Conservation (phyloP, 2,888 invertebrate species). For the Neoitamus cyanurus region DNA sequence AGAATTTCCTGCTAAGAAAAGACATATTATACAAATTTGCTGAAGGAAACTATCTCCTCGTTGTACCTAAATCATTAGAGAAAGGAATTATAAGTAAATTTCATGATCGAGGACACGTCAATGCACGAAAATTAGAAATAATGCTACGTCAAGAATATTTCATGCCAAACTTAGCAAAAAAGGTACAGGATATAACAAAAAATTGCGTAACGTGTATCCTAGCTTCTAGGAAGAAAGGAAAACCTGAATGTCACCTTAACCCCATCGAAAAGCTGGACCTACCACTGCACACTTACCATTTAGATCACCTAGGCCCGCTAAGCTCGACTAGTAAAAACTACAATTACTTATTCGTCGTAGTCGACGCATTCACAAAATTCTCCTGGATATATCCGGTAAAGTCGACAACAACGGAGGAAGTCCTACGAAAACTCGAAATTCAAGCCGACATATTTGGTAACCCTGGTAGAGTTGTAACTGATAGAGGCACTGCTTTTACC, state of each 20-base stretch:
- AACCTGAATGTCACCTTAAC: too few species aligned
- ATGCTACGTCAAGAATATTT: background rate
- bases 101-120: constrained; percentile 4
- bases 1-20: constrained; percentile 44
- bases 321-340: constrained; percentile 54
- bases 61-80: constrained; percentile 40
- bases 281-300: background rate
- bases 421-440: background rate
- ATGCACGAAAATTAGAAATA: background rate
- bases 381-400: background rate
- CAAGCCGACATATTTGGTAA: constrained; percentile 33
- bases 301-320: background rate
- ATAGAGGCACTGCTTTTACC: background rate
- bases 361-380: constrained; percentile 4
- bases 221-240: background rate
- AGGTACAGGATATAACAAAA: background rate
- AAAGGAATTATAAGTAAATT: background rate
- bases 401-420: constrained; percentile 1
- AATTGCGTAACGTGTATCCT: too few species aligned
- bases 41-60: constrained; percentile 47
- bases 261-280: too few species aligned
- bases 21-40: constrained; percentile 45
- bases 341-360: constrained; percentile 57
- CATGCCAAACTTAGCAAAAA: background rate
- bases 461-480: background rate